Conservation (phyloP, 2,888 invertebrate species). For the Eubasilissa splendida region DNA sequence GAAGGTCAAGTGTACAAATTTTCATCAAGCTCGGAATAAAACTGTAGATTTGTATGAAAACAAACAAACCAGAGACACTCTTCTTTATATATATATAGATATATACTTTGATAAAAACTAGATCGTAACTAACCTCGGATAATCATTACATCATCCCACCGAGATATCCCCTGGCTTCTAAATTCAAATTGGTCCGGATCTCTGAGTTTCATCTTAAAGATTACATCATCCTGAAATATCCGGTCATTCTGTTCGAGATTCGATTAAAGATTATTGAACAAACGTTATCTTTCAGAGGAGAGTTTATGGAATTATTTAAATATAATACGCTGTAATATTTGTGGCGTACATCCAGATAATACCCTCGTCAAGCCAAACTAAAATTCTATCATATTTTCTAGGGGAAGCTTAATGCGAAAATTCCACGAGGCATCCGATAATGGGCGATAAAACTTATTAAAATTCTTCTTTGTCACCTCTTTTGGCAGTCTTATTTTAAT, state of each 20-base stretch:
- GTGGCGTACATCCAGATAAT: background rate
- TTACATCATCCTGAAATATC: slow-evolving; percentile 1
- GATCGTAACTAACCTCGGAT: slow-evolving; percentile 20
- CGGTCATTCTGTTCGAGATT: too few relatives aligned
- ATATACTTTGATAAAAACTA: background rate
- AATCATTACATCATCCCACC: slow-evolving; percentile 14
- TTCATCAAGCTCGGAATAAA: too few relatives aligned
- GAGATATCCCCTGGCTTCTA: slow-evolving; percentile 12
- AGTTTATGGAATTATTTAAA: too few relatives aligned
- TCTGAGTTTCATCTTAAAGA: slow-evolving; percentile 8
- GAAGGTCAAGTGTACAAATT: too few relatives aligned
- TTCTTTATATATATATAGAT: too few relatives aligned
- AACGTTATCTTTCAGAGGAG: too few relatives aligned
- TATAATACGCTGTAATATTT: too few relatives aligned
- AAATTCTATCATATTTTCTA: slow-evolving; percentile 24
- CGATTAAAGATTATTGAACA: too few relatives aligned
- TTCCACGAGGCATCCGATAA: slow-evolving; percentile 27
- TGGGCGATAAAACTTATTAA: slow-evolving; percentile 30
- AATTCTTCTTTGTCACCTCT: slow-evolving; percentile 33
- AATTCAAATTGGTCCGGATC: slow-evolving; percentile 27
- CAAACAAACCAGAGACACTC: too few relatives aligned
- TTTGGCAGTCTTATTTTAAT: background rate
- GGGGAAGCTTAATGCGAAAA: slow-evolving; percentile 6
- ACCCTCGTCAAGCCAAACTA: slow-evolving; percentile 13
- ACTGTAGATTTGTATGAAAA: too few relatives aligned